Evolutionary conservation across 2,888 invertebrate genomes (phyloP).

Genomic region (Schizotus pectinicornis): DNA sequence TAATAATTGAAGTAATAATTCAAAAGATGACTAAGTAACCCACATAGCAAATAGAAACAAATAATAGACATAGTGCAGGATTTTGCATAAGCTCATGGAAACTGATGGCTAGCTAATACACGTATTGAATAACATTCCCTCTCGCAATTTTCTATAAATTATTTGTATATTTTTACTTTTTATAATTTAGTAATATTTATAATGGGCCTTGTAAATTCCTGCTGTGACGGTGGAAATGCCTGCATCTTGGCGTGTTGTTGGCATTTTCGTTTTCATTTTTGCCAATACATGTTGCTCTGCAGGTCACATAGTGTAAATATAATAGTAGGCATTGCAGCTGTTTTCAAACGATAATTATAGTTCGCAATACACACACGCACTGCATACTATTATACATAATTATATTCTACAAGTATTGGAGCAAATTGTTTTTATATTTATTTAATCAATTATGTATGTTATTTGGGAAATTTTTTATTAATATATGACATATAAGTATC

Average conservation of each 20-base stretch:
- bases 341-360: conserved; percentile 11
- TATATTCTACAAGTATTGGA: conserved; percentile 13
- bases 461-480: conserved; percentile 48
- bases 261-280: conserved; percentile 21
- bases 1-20: conserved; percentile 50
- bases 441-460: conserved; percentile 49
- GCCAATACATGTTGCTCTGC: conserved; percentile 33
- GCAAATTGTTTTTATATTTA: conserved; percentile 42
- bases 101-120: conserved; percentile 36
- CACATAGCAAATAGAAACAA: conserved; percentile 30
- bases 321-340: conserved; percentile 32
- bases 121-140: conserved; percentile 30
- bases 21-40: conserved; percentile 42
- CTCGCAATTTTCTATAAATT: conserved; percentile 24
- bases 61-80: conserved; percentile 35
- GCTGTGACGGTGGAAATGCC: conserved; percentile 21
- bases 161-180: conserved; percentile 19
- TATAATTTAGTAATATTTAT: conserved; percentile 20
- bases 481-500: conserved; percentile 51
- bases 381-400: conserved; percentile 32
- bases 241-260: background rate
- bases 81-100: conserved; percentile 43
- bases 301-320: conserved; percentile 31
- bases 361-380: conserved; percentile 27
- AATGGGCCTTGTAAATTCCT: conserved; percentile 37